Evolutionary conservation across 2,797 vertebrate genomes (phyloP).

Genomic region (Arnoldichthys spilopterus): DNA sequence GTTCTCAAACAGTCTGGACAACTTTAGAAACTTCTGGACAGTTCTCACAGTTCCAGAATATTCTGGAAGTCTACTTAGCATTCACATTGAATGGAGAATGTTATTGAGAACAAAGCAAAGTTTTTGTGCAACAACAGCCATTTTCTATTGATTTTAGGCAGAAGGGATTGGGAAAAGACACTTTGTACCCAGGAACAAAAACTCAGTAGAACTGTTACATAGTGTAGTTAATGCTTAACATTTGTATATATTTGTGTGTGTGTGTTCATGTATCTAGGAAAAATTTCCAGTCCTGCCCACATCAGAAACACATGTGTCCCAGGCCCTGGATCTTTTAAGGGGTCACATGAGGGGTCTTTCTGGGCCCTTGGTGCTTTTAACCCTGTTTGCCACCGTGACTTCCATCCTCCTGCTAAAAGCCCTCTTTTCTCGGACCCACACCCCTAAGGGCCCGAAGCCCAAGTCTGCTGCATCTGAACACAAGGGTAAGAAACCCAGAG

Average conservation of each 20-base stretch:
- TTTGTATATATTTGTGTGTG: background rate
- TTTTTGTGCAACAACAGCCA: too few species aligned
- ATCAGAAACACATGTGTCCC: constrained; percentile 46
- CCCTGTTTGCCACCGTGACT: constrained; percentile 66
- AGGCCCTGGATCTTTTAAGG: constrained; percentile 63
- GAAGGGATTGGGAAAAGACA: too few species aligned
- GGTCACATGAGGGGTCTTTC: constrained; percentile 61
- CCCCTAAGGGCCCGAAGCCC: constrained; percentile 27
- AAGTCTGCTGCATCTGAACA: constrained; percentile 38
- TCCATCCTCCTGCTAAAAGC: constrained; percentile 63
- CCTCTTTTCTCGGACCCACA: constrained; percentile 53
- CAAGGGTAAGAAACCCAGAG: constrained; percentile 48
- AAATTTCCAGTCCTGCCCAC: constrained; percentile 49
- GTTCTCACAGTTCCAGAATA: too few species aligned
- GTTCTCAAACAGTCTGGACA: too few species aligned
- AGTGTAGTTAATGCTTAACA: too few species aligned
- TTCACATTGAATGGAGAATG: too few species aligned
- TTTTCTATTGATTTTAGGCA: too few species aligned
- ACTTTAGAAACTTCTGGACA: too few species aligned
- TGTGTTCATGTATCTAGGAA: constrained; percentile 39
- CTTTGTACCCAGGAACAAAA: too few species aligned
- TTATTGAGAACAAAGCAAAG: too few species aligned
- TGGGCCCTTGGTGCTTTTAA: constrained; percentile 71
- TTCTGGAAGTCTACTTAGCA: too few species aligned
- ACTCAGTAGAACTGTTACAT: too few species aligned